Conservation (phyloP, 2,888 invertebrate genomes). For the Muscina levida region DNA sequence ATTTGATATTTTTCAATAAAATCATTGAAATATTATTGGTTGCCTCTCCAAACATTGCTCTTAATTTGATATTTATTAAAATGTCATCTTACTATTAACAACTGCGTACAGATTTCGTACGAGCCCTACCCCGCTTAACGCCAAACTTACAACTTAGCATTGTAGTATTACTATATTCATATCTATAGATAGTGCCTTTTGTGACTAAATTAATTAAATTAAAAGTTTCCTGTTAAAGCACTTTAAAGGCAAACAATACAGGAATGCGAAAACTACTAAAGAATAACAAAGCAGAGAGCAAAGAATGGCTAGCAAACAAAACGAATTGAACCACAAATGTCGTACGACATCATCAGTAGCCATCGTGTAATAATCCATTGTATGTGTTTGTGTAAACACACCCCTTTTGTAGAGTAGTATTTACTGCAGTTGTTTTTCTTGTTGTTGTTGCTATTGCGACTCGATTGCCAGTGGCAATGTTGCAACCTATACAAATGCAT, state of each 20-base stretch:
- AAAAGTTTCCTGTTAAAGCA: slow-evolving; percentile 78
- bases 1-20: too few species aligned
- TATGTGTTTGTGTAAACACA: slow-evolving; percentile 1
- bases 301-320: too few species aligned
- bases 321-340: neutral
- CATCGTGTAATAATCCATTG: neutral
- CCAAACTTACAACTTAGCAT: neutral
- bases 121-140: too few species aligned
- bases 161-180: neutral
- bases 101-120: too few species aligned
- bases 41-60: too few species aligned
- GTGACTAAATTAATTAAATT: slow-evolving; percentile 79
- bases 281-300: too few species aligned
- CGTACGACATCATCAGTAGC: neutral
- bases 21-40: too few species aligned
- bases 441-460: slow-evolving; percentile 21
- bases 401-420: slow-evolving; percentile 22
- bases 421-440: slow-evolving; percentile 45
- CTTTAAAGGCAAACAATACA: slow-evolving; percentile 67
- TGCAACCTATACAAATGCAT: slow-evolving; percentile 27
- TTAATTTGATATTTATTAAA: too few species aligned
- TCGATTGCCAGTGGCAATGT: neutral
- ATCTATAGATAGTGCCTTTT: slow-evolving; percentile 76
- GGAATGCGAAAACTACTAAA: neutral
- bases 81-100: too few species aligned